Conservation (phyloP, 2,888 invertebrate species). For the Acronicta leporina region DNA sequence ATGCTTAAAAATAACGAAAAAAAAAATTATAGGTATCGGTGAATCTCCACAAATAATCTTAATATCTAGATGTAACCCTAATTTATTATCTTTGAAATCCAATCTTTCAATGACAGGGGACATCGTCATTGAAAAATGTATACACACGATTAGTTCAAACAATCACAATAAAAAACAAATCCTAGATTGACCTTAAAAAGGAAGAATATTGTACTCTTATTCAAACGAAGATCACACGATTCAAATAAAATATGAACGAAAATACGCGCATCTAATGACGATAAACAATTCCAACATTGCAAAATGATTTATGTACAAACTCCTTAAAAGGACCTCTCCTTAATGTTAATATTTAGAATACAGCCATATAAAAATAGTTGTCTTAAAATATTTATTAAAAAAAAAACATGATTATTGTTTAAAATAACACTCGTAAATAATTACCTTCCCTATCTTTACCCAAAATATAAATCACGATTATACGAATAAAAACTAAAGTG, state of each 20-base stretch:
- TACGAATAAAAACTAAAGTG: constrained; percentile 33
- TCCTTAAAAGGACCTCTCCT: constrained; percentile 40
- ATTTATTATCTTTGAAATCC: not conserved
- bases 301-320: constrained; percentile 51
- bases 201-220: constrained; percentile 29
- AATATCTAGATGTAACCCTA: not conserved
- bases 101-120: constrained; percentile 1
- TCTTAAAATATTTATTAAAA: constrained; percentile 40
- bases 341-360: constrained; percentile 57
- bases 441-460: constrained; percentile 7
- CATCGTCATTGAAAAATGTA: not conserved
- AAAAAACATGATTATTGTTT: constrained; percentile 27
- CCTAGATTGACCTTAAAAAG: constrained; percentile 1
- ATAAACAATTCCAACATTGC: constrained; percentile 61
- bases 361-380: constrained; percentile 57
- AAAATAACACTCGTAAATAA: constrained; percentile 9
- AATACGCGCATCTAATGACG: constrained; percentile 42
- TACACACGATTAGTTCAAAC: not conserved
- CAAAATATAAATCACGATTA: constrained; percentile 25
- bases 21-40: not conserved
- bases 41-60: not conserved
- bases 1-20: not conserved
- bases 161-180: too few species aligned
- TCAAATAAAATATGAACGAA: constrained; percentile 14
- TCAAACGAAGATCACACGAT: constrained; percentile 25